These are phyloP conservation scores for Scolopax bukidnonensis DNA, from an alignment of 2,797 vertebrate genomes.

Conservation along the genomic window DNA sequence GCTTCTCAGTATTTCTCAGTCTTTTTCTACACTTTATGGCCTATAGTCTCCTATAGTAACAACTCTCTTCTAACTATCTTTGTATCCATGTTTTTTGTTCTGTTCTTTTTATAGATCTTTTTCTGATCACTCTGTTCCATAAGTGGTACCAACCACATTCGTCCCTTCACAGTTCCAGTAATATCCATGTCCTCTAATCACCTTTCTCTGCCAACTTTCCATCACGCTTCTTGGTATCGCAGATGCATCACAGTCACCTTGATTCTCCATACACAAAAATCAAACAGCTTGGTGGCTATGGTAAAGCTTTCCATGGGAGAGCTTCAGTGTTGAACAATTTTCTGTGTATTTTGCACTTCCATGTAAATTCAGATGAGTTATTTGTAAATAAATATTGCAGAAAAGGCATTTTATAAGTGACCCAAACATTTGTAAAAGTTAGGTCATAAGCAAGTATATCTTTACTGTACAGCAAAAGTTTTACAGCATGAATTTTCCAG, in stretches of 20 bases:
- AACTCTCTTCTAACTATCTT: neutral
- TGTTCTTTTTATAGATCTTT: neutral
- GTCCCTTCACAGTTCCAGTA: neutral
- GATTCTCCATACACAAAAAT: neutral
- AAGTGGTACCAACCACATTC: neutral
- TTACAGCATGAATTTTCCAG: constrained; percentile 43
- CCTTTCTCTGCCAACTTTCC: neutral
- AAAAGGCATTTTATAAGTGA: neutral
- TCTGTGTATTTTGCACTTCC: neutral
- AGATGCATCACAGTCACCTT: neutral
- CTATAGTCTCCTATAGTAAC: neutral
- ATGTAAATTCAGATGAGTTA: neutral
- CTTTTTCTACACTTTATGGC: neutral
- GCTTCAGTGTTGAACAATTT: neutral
- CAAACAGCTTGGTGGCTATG: neutral
- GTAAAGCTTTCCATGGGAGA: neutral
- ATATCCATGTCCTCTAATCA: neutral
- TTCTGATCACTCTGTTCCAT: neutral
- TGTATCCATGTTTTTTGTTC: neutral
- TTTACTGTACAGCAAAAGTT: neutral
- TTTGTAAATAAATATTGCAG: neutral
- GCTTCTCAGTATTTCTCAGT: neutral
- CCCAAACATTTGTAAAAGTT: constrained; percentile 6
- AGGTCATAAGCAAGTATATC: neutral
- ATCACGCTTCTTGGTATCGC: rapidly evolving